These are phyloP conservation scores for Drosophila subsilvestris DNA, from an alignment of 2,888 invertebrate genomes.

Conservation along the genomic window DNA sequence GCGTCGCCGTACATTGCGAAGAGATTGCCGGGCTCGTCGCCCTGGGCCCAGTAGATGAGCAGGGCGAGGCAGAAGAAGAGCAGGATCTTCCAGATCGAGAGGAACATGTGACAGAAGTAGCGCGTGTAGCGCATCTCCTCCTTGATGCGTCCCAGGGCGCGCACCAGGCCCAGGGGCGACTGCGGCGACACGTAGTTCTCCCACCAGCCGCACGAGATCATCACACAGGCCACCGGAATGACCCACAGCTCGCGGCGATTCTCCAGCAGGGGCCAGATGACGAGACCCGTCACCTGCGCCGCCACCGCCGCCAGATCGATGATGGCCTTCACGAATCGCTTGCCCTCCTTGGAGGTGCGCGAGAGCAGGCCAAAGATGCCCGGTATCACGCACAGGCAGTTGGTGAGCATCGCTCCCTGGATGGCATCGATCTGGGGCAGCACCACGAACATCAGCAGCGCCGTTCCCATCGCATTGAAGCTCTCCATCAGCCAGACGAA, in stretches of 20 bases:
- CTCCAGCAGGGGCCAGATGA: constrained; percentile 95
- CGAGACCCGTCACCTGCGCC: constrained; percentile 95
- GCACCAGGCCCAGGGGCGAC: constrained; percentile 90
- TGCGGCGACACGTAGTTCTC: constrained; percentile 97
- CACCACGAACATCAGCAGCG: constrained; percentile 93
- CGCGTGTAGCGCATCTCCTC: constrained; percentile 91
- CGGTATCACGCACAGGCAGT: constrained; percentile 96
- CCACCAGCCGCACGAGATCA: constrained; percentile 98
- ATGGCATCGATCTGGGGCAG: constrained; percentile 97
- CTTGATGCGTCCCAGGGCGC: constrained; percentile 90
- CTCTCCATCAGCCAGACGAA: constrained; percentile 93
- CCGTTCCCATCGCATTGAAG: constrained; percentile 93
- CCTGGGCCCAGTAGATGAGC: constrained; percentile 89
- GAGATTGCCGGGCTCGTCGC: constrained; percentile 90
- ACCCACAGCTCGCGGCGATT: constrained; percentile 91
- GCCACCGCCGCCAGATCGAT: constrained; percentile 94
- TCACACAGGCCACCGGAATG: constrained; percentile 92
- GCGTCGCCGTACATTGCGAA: constrained; percentile 90
- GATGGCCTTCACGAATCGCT: constrained; percentile 90
- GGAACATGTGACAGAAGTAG: constrained; percentile 95
- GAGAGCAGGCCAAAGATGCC: constrained; percentile 89
- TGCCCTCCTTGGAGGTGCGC: constrained; percentile 92
- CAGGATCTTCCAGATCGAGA: constrained; percentile 95
- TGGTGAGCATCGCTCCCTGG: constrained; percentile 97
- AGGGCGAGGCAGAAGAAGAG: constrained; percentile 91